phyloP scores from a whole-genome alignment of 2,888 invertebrate genomes.

The Neria commutata region DNA sequence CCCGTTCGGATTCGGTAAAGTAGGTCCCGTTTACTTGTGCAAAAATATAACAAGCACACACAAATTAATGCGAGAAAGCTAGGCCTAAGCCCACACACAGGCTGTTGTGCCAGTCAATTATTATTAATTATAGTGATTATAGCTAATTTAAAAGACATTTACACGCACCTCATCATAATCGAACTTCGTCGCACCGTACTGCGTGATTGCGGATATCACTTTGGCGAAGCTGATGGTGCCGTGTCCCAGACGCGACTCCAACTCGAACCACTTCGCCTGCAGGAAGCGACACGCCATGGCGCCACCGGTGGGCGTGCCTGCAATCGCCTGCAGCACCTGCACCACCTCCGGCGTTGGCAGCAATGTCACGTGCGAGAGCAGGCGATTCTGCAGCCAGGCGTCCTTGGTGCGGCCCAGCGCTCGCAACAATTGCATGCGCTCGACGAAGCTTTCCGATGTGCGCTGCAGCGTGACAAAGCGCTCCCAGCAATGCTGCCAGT shows the following conservation, averaged over 20 bases:
- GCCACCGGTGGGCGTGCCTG: slow-evolving; percentile 62
- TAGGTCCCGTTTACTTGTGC: too few species aligned
- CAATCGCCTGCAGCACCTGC: slow-evolving; percentile 62
- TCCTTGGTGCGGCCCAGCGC: slow-evolving; percentile 62
- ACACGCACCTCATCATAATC: slow-evolving; percentile 61
- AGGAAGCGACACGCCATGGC: slow-evolving; percentile 62
- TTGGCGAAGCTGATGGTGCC: slow-evolving; percentile 61
- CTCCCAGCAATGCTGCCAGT: slow-evolving; percentile 63
- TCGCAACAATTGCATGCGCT: slow-evolving; percentile 60
- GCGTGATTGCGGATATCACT: slow-evolving; percentile 62
- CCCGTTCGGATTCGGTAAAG: too few species aligned
- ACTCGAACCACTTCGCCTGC: slow-evolving; percentile 62
- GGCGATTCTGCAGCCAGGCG: slow-evolving; percentile 62
- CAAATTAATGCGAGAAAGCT: neutral
- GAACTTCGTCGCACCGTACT: slow-evolving; percentile 62
- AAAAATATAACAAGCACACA: neutral
- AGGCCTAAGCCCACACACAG: neutral
- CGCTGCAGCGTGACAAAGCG: slow-evolving; percentile 57
- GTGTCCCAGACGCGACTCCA: slow-evolving; percentile 58
- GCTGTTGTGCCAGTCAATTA: neutral
- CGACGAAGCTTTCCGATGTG: slow-evolving; percentile 58
- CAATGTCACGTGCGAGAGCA: slow-evolving; percentile 61
- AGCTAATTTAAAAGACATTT: neutral
- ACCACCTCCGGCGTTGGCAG: slow-evolving; percentile 61
- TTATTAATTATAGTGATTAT: neutral